Base-by-base conservation (phyloP, 2,113 vertebrate species). In the Candoia aspera region DNA sequence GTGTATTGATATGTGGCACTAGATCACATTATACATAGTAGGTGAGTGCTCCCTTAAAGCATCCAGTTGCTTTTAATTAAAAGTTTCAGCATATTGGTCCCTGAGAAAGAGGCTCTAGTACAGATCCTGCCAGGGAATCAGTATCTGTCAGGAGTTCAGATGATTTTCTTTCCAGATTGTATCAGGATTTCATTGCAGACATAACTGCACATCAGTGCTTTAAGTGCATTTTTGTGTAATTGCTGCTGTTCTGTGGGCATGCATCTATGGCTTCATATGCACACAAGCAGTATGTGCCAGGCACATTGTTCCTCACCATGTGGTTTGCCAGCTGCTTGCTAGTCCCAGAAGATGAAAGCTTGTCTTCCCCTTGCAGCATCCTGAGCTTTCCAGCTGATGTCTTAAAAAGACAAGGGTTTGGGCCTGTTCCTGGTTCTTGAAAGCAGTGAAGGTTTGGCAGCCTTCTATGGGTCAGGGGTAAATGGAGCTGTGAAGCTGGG, bases 401-500 rank as follows among this genome's bases (percentile, higher is more conserved):
- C 19, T 68, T 13, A 49, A 91, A 91, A 79, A 58, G 42, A 64
- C 42, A 23, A n/a, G 37, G 24, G 33, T 24, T 87, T 58, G 23
- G n/a, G 49, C 58, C 58, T 33, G 84, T 91, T 91, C 58, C 84
- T 62, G 37, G 62, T 83, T 79, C 15, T 79, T 88, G 91, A 91
- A 91, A 84, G 42, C 55, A 59, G 29, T 5, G 64, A 60, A 60
- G 1, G 29, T 21, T 0, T 24, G 79, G 90, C 57, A 87, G 84
- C 85, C 29, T 0, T 0, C 0, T 8, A 10, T 13, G 84, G 84
- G 55, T 46, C 1, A 0, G 0, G 1, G 0, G 2, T 87, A 59
- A 0, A 0, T 59, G 84, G 83, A 88, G 58, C 58, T 79, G 62
- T 26, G 90, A 89, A 87, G 79, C 90, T 23, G n/a, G 90, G 90